Conservation (phyloP, 2,113 vertebrate genomes). For the Polyodon spathula region DNA sequence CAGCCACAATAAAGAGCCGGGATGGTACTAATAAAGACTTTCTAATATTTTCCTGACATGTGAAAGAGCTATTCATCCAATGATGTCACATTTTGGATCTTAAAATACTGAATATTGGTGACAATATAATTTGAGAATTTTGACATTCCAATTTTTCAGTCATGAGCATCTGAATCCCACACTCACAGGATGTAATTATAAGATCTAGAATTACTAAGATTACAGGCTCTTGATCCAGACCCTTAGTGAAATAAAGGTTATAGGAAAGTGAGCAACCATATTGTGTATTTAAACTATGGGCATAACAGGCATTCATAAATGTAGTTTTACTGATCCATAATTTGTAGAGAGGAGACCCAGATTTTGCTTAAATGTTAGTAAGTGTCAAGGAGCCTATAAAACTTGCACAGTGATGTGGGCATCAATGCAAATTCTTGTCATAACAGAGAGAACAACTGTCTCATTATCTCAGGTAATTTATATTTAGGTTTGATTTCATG, state of each 20-base stretch:
- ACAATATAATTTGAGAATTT: constrained; percentile 34
- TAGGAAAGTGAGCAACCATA: constrained; percentile 14
- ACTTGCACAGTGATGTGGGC: no score
- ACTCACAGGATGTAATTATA: constrained; percentile 10
- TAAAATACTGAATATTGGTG: constrained; percentile 33
- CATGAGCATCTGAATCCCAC: constrained; percentile 24
- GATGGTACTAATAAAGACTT: constrained; percentile 18
- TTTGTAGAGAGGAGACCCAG: no score
- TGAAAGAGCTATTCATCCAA: constrained; percentile 19
- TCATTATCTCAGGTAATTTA: constrained; percentile 30
- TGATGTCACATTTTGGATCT: constrained; percentile 25
- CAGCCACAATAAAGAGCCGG: constrained; percentile 56
- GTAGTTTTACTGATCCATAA: no score
- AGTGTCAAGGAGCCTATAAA: no score
- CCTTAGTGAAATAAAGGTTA: constrained; percentile 13
- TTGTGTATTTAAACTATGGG: no score
- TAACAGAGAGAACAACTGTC: constrained; percentile 32
- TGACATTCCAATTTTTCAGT: constrained; percentile 40
- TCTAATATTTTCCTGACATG: constrained; percentile 30
- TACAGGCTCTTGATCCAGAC: constrained; percentile 10
- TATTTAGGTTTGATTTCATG: constrained; percentile 31
- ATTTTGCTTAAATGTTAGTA: no score
- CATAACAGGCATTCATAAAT: no score
- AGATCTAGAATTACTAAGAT: constrained; percentile 14
- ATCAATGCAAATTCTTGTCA: background rate